These are phyloP conservation scores for Anthophora plumipes DNA, from an alignment of 2,888 invertebrate species.

Conservation along the genomic window DNA sequence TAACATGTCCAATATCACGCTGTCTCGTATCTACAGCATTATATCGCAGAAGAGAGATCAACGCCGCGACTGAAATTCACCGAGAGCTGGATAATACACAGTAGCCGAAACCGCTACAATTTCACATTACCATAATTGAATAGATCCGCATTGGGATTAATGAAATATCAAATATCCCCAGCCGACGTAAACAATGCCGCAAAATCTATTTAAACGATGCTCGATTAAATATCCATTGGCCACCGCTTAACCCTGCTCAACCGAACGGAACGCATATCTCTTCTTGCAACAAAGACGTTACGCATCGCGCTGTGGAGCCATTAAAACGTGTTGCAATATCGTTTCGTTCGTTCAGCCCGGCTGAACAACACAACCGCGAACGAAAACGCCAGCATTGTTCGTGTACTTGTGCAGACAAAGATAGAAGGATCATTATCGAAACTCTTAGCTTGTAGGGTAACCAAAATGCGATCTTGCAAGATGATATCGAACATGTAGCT, in stretches of 20 bases:
- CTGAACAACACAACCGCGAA: conserved; percentile 28
- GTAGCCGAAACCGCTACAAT: conserved; percentile 13
- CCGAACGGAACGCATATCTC: conserved; percentile 41
- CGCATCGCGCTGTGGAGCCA: conserved; percentile 28
- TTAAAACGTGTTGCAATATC: conserved; percentile 39
- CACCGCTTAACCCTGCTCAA: conserved; percentile 45
- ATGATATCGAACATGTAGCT: neutral
- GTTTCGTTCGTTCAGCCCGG: conserved; percentile 12
- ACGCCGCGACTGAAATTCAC: conserved; percentile 16
- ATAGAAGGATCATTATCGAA: conserved; percentile 15
- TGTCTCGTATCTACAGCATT: neutral
- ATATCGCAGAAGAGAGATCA: neutral
- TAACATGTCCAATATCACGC: neutral
- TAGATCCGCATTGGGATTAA: conserved; percentile 31
- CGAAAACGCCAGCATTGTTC: conserved; percentile 13
- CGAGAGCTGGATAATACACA: neutral
- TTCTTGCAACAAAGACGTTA: conserved; percentile 52
- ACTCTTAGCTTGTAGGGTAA: neutral
- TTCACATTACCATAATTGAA: conserved; percentile 45
- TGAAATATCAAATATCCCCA: conserved; percentile 46
- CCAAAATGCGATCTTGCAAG: neutral
- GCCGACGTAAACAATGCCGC: conserved; percentile 40
- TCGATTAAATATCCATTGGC: conserved; percentile 50
- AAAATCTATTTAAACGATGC: conserved; percentile 44
- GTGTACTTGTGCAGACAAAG: neutral